Evolutionary conservation across 2,888 invertebrate species (phyloP).

Genomic region (Sinohyriopsis cumingii): DNA sequence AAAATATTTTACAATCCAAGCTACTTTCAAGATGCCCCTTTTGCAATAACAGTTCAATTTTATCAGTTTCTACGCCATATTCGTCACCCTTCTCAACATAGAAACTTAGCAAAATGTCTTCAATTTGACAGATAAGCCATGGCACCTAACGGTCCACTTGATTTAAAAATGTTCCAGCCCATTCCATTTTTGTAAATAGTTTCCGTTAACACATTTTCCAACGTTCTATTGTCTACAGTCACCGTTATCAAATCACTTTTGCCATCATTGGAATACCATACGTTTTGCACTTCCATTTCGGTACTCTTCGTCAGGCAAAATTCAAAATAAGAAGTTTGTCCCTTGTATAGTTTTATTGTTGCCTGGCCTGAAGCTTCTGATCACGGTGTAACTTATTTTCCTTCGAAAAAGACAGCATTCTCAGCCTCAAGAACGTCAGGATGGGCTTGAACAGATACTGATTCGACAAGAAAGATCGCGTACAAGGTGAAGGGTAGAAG

Average conservation of each 20-base stretch:
- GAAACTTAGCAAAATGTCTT: conserved; percentile 31
- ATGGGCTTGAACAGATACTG: neutral
- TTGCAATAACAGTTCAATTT: conserved; percentile 23
- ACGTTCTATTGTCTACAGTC: conserved; percentile 23
- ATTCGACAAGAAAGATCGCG: too few species aligned
- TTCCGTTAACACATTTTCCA: conserved; percentile 21
- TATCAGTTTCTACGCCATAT: conserved; percentile 51
- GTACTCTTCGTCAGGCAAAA: conserved; percentile 37
- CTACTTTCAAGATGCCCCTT: conserved; percentile 22
- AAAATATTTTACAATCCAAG: conserved; percentile 42
- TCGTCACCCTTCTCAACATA: conserved; percentile 26
- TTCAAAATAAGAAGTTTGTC: conserved; percentile 20
- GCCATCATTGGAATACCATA: conserved; percentile 46
- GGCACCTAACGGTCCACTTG: conserved; percentile 6
- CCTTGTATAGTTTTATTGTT: conserved; percentile 27
- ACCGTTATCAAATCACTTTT: conserved; percentile 25
- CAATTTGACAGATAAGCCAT: conserved; percentile 17
- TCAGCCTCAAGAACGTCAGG: conserved; percentile 6
- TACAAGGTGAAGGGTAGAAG: too few species aligned
- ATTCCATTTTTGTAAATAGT: conserved; percentile 15
- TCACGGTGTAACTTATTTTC: conserved; percentile 6
- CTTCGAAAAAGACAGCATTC: neutral
- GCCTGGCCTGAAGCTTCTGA: conserved; percentile 20
- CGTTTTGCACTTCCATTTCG: conserved; percentile 17
- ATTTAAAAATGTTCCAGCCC: conserved; percentile 29